phyloP scores from a whole-genome alignment of 1,140 invertebrate genomes.

The Druon quercuslanigerum region DNA sequence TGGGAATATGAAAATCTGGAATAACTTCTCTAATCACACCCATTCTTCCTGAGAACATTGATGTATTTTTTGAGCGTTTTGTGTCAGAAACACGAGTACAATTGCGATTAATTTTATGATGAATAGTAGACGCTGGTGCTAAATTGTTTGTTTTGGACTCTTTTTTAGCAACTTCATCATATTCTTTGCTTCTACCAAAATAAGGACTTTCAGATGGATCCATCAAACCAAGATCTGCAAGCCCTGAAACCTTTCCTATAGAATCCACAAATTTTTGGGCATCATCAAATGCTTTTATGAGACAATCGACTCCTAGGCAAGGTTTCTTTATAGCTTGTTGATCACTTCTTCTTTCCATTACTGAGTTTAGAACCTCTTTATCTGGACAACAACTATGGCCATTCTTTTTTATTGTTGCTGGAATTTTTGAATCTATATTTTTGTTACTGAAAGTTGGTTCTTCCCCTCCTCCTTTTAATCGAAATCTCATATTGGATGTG shows the following conservation, averaged over 20 bases:
- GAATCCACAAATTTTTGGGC: conserved; percentile 66
- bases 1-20: conserved; percentile 43
- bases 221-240: conserved; percentile 62
- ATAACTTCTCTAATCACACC: conserved; percentile 58
- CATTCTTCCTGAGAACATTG: conserved; percentile 44
- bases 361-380: conserved; percentile 30
- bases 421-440: background rate
- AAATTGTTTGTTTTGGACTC: conserved; percentile 17
- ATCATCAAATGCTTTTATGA: conserved; percentile 61
- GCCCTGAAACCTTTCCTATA: conserved; percentile 58
- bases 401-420: background rate
- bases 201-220: conserved; percentile 65
- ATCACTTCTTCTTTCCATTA: conserved; percentile 35
- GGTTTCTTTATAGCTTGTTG: conserved; percentile 48
- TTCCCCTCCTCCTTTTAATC: background rate
- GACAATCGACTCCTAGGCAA: conserved; percentile 56
- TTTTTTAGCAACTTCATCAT: background rate
- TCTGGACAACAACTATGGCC: conserved; percentile 47
- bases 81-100: background rate
- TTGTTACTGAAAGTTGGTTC: background rate
- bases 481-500: background rate
- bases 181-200: conserved; percentile 44
- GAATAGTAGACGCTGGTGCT: conserved; percentile 48
- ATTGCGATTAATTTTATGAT: background rate
- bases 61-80: background rate